Evolutionary conservation across 2,888 invertebrate genomes (phyloP).

Genomic region (Drosophila trichaetosa): DNA sequence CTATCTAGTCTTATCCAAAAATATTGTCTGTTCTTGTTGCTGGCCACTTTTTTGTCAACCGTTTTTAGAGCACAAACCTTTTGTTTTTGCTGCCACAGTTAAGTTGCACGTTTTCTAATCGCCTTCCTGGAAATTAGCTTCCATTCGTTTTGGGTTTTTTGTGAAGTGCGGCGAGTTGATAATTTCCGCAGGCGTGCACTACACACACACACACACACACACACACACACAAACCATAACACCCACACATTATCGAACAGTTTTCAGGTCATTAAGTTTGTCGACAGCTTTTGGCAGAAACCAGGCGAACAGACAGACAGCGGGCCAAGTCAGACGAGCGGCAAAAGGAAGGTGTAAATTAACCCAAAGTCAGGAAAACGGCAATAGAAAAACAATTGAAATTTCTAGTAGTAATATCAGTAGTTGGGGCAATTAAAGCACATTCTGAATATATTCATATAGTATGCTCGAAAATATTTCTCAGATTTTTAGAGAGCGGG

Average conservation of each 20-base stretch:
- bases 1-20: constrained; percentile 28
- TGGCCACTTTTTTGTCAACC: constrained; percentile 39
- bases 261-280: constrained; percentile 85
- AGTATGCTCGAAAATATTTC: constrained; percentile 27
- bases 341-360: constrained; percentile 53
- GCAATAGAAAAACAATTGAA: constrained; percentile 75
- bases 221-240: constrained; percentile 26
- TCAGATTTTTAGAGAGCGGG: not conserved
- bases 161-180: constrained; percentile 62
- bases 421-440: constrained; percentile 62
- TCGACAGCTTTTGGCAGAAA: constrained; percentile 60
- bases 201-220: constrained; percentile 32
- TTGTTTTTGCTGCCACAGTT: constrained; percentile 41
- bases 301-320: constrained; percentile 25
- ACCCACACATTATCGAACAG: constrained; percentile 83
- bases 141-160: constrained; percentile 48
- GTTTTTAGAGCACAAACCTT: constrained; percentile 25
- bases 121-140: constrained; percentile 72
- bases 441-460: constrained; percentile 22
- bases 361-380: constrained; percentile 33
- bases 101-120: constrained; percentile 68
- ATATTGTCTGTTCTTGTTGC: constrained; percentile 25
- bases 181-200: constrained; percentile 63
- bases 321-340: constrained; percentile 12
- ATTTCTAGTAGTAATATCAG: constrained; percentile 38